Percentiles rank a stretch among this genome's conserved stretches.
These are phyloP conservation scores for Psephotus haematonotus DNA, from an alignment of 2,113 vertebrate species.

Conservation along the genomic window DNA sequence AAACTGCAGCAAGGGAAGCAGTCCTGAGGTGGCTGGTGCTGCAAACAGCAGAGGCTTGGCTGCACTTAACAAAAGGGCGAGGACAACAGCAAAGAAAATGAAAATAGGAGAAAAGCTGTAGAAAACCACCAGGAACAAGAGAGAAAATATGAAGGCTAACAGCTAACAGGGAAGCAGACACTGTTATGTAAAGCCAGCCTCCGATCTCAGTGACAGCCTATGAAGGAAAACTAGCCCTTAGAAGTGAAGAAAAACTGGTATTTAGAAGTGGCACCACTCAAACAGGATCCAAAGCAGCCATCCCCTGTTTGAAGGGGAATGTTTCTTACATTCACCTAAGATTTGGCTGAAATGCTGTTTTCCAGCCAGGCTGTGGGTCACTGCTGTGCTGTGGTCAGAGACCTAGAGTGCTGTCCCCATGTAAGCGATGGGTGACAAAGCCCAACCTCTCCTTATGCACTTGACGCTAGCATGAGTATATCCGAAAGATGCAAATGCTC, in stretches of 20 bases:
- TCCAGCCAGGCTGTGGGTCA: neutral
- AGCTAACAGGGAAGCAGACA: neutral
- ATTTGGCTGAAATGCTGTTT: neutral
- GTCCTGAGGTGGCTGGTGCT: neutral
- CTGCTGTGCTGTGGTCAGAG: neutral
- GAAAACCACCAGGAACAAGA: fast-evolving
- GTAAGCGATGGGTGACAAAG: fast-evolving
- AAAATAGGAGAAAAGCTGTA: neutral
- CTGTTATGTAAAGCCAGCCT: neutral
- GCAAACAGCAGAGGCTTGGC: neutral
- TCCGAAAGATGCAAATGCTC: neutral
- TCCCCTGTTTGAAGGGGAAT: neutral
- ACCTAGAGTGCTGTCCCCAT: fast-evolving
- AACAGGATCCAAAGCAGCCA: neutral
- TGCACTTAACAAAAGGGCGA: neutral
- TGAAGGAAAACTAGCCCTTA: neutral
- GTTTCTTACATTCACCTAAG: neutral
- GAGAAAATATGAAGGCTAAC: neutral
- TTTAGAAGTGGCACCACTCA: neutral
- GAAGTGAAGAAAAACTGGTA: neutral
- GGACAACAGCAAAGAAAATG: neutral
- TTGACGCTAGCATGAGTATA: fast-evolving
- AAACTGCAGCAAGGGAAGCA: neutral
- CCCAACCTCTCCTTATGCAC: neutral
- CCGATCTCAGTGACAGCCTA: neutral